phyloP scores from a whole-genome alignment of 2,113 vertebrate genomes.

The Glaucidium brasilianum region DNA sequence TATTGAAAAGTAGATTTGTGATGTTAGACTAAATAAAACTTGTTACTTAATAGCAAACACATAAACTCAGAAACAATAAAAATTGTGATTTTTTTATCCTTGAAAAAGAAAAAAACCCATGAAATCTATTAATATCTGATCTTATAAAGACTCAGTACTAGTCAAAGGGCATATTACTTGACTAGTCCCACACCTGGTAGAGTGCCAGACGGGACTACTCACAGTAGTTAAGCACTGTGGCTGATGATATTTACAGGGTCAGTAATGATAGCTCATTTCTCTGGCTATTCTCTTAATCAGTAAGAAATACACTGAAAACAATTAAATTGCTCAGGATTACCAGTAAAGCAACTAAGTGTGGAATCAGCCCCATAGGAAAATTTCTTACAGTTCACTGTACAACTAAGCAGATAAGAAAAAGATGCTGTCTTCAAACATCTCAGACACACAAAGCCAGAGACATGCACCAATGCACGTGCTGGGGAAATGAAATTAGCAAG shows the following conservation, averaged over 20 bases:
- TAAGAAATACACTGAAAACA: background rate
- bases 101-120: background rate
- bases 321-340: background rate
- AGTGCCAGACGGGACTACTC: background rate
- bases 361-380: background rate
- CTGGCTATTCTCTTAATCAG: background rate
- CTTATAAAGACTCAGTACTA: background rate
- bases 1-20: background rate
- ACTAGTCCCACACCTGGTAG: background rate
- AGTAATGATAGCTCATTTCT: background rate
- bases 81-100: background rate
- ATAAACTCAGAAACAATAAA: background rate
- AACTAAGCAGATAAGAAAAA: background rate
- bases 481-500: slow-evolving; percentile 28
- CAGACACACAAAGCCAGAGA: background rate
- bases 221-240: background rate
- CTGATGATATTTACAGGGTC: background rate
- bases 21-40: background rate
- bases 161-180: background rate
- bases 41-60: background rate
- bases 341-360: background rate
- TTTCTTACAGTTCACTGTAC: background rate
- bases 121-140: background rate
- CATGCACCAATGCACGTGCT: background rate
- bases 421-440: background rate